These are phyloP conservation scores for Phenganax subtilis DNA, from an alignment of 92 coral and sea anemone species.

Conservation along the genomic window DNA sequence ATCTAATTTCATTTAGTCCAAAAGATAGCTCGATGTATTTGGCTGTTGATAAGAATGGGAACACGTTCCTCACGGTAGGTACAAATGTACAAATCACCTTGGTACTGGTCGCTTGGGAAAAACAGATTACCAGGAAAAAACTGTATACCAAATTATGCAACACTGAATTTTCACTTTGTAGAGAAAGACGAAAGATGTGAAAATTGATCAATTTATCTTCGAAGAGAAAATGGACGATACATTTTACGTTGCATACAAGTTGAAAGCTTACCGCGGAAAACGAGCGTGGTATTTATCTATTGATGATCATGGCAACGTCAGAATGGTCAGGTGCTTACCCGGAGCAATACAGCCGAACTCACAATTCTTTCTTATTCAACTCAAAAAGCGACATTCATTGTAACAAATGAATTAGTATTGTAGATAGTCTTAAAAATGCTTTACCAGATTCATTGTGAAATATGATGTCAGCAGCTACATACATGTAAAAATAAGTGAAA, in stretches of 20 bases:
- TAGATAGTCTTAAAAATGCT: too few species aligned
- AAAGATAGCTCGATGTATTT: constrained; percentile 59
- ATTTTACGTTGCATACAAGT: constrained; percentile 35
- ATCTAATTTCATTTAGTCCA: constrained; percentile 54
- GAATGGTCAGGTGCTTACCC: constrained; percentile 30
- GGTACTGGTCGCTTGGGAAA: background rate
- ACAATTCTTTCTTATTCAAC: constrained; percentile 39
- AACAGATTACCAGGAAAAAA: background rate
- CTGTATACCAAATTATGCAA: background rate
- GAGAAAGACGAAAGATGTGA: constrained; percentile 37
- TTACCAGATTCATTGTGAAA: background rate
- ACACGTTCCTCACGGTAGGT: constrained; percentile 64
- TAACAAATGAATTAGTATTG: background rate
- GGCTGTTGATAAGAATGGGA: constrained; percentile 57
- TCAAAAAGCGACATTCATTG: constrained; percentile 41
- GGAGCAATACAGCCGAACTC: constrained; percentile 20
- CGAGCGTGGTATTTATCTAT: constrained; percentile 42
- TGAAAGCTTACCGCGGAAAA: constrained; percentile 39
- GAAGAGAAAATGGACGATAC: constrained; percentile 40
- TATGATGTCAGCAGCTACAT: background rate
- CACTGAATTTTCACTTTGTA: background rate
- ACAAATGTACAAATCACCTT: background rate
- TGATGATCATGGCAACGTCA: constrained; percentile 17
- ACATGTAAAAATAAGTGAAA: too few species aligned
- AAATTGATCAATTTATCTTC: constrained; percentile 41